Evolutionary conservation across 2,888 invertebrate genomes (phyloP).

Genomic region (Leucoma salicis): DNA sequence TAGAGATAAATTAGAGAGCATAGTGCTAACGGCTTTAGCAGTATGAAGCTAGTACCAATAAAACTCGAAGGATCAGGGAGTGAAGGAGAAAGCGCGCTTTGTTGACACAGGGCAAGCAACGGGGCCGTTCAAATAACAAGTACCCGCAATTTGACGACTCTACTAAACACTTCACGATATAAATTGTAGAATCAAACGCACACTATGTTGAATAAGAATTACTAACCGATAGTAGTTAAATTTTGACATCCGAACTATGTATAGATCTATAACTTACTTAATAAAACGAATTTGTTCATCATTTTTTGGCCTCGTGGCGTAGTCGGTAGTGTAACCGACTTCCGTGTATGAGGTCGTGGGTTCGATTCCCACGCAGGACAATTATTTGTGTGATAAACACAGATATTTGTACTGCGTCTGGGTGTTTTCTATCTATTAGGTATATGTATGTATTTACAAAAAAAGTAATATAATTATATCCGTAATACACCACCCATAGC

Average conservation of each 20-base stretch:
- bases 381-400: too few relatives aligned
- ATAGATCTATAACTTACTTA: conserved; percentile 6
- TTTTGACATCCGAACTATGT: conserved; percentile 22
- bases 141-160: conserved; percentile 32
- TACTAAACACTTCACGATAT: conserved; percentile 22
- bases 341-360: neutral
- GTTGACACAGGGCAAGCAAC: conserved; percentile 64
- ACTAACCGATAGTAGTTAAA: conserved; percentile 8
- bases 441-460: too few relatives aligned
- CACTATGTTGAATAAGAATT: conserved; percentile 35
- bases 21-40: conserved; percentile 28
- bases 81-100: conserved; percentile 68
- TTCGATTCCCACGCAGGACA: too few relatives aligned
- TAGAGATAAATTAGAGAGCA: conserved; percentile 35
- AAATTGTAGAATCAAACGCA: conserved; percentile 43
- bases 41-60: conserved; percentile 59
- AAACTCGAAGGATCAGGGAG: conserved; percentile 62
- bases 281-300: conserved; percentile 10
- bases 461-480: too few relatives aligned
- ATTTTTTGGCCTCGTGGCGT: neutral
- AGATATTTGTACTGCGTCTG: too few relatives aligned
- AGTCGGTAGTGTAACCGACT: neutral
- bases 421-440: too few relatives aligned
- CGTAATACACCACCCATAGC: too few relatives aligned
- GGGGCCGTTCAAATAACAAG: conserved; percentile 29